These are phyloP conservation scores for Epistrophe grossulariae DNA, from an alignment of 2,888 invertebrate species.

Conservation along the genomic window DNA sequence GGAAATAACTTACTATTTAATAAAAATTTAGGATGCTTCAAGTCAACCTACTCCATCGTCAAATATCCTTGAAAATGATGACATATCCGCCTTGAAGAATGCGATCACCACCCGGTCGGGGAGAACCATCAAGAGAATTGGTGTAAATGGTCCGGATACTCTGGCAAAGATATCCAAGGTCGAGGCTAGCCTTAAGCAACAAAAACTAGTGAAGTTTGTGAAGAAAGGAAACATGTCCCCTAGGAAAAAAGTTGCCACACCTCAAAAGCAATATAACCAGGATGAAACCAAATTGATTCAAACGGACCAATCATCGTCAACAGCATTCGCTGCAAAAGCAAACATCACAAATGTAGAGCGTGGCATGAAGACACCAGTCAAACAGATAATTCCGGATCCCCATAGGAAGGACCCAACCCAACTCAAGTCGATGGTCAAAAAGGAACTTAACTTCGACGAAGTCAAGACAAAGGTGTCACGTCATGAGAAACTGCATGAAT, in stretches of 20 bases:
- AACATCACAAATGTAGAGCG: slow-evolving; percentile 80
- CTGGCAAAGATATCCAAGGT: slow-evolving; percentile 78
- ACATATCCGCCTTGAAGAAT: slow-evolving; percentile 78
- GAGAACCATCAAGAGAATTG: slow-evolving; percentile 80
- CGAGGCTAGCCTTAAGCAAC: slow-evolving; percentile 80
- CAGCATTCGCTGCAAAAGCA: slow-evolving; percentile 77
- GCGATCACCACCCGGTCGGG: slow-evolving; percentile 80
- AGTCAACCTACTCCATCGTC: slow-evolving; percentile 45
- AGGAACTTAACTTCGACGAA: slow-evolving; percentile 88
- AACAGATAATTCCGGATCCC: slow-evolving; percentile 83
- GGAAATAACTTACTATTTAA: slow-evolving; percentile 71
- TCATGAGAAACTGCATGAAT: slow-evolving; percentile 88
- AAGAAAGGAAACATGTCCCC: slow-evolving; percentile 83
- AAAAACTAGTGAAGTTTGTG: slow-evolving; percentile 82
- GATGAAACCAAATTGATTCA: slow-evolving; percentile 49
- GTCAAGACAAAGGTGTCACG: slow-evolving; percentile 88
- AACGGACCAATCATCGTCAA: slow-evolving; percentile 78
- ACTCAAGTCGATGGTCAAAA: slow-evolving; percentile 84
- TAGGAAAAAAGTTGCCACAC: slow-evolving; percentile 78
- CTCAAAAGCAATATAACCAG: slow-evolving; percentile 61
- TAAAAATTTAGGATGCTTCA: slow-evolving; percentile 37
- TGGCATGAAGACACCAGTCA: slow-evolving; percentile 81
- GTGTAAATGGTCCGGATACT: slow-evolving; percentile 73
- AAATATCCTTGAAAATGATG: slow-evolving; percentile 77
- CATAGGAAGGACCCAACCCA: slow-evolving; percentile 81